These are phyloP conservation scores for Brachystomella parvula DNA, from an alignment of 1,140 invertebrate genomes.

Conservation along the genomic window DNA sequence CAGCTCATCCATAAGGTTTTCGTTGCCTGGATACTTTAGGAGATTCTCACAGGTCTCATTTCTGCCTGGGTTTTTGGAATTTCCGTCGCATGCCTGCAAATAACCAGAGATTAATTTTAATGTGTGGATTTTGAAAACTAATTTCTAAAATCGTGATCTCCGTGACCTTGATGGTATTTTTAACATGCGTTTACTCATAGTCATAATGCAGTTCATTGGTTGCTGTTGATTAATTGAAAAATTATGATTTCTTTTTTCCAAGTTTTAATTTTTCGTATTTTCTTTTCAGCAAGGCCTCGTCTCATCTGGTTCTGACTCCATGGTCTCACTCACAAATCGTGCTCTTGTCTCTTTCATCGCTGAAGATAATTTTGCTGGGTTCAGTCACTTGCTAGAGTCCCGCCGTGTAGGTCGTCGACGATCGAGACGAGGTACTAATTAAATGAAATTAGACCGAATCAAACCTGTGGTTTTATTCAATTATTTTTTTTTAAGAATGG, in stretches of 20 bases:
- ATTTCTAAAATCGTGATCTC: not conserved
- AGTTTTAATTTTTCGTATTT: not conserved
- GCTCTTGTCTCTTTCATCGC: conserved; percentile 67
- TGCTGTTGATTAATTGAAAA: not conserved
- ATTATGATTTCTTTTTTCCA: not conserved
- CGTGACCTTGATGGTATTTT: not conserved
- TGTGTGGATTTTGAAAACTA: conserved; percentile 2
- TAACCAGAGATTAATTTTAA: not conserved
- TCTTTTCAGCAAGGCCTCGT: not conserved
- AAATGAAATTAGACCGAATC: not conserved
- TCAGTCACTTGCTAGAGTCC: conserved; percentile 71
- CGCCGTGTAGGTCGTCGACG: conserved; percentile 74
- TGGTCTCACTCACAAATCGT: conserved; percentile 76
- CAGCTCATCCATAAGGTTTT: conserved; percentile 19
- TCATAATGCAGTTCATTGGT: not conserved
- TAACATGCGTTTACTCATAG: not conserved
- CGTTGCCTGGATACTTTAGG: conserved; percentile 27
- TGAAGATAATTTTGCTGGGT: conserved; percentile 66
- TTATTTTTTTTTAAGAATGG: conserved; percentile 61
- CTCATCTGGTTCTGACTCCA: conserved; percentile 56
- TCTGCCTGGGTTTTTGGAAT: conserved; percentile 15
- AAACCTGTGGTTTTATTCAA: not conserved
- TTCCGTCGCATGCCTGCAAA: not conserved
- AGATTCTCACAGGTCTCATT: conserved; percentile 29
- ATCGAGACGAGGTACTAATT: conserved; percentile 72